A percentile compares a stretch with the other conserved stretches of the same genome.
Conservation (phyloP, 1,140 invertebrate genomes). For the Ridgeia piscesae region DNA sequence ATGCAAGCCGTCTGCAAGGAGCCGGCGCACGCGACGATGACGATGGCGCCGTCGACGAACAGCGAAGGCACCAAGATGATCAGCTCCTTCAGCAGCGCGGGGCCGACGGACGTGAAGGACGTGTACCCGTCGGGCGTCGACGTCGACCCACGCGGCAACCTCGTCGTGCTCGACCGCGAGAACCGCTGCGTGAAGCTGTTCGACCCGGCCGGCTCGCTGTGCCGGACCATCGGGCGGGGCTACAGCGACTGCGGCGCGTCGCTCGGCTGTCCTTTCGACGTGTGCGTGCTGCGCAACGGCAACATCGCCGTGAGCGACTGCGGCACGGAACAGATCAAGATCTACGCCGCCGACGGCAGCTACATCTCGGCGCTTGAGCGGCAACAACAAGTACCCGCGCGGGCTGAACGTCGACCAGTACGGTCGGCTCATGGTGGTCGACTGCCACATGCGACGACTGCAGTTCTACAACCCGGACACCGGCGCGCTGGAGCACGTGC, state of each 20-base stretch:
- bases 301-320: conserved; percentile 51
- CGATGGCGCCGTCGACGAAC: neutral
- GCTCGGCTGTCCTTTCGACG: conserved; percentile 46
- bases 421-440: conserved; percentile 49
- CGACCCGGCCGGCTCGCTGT: neutral
- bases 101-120: conserved; percentile 38
- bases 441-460: conserved; percentile 39
- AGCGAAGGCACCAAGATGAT: conserved; percentile 7
- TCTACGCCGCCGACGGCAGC: conserved; percentile 42
- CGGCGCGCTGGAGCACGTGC: conserved; percentile 38
- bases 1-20: conserved; percentile 31
- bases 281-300: conserved; percentile 42
- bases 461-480: conserved; percentile 43
- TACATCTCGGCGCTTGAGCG: conserved; percentile 37
- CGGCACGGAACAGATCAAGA: conserved; percentile 45
- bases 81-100: conserved; percentile 34
- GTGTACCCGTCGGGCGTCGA: conserved; percentile 50
- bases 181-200: conserved; percentile 46
- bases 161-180: conserved; percentile 48
- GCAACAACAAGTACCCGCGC: conserved; percentile 48
- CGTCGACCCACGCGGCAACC: conserved; percentile 33
- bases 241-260: neutral
- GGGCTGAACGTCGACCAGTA: conserved; percentile 45
- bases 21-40: conserved; percentile 12
- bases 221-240: conserved; percentile 11